phyloP scores from a whole-genome alignment of 2,797 vertebrate species.

The Periparus ater region DNA sequence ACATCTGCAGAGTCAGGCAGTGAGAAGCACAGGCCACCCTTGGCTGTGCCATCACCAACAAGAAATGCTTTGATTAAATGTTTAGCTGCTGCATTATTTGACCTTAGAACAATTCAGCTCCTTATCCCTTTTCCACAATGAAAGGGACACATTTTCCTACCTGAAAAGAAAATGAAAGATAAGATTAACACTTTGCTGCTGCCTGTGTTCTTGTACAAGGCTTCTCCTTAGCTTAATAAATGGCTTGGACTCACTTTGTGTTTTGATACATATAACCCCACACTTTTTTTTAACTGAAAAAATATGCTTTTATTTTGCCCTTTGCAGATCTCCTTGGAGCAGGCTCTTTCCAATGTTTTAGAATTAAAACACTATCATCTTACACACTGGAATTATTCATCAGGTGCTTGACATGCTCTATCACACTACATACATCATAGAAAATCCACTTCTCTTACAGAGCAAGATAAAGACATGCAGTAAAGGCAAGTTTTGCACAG shows the following conservation, averaged over 20 bases:
- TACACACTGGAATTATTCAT: not conserved
- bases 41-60: not conserved
- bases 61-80: not conserved
- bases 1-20: not conserved
- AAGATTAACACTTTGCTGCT: not conserved
- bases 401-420: not conserved
- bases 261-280: not conserved
- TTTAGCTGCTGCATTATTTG: not conserved
- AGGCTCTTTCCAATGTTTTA: not conserved
- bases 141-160: not conserved
- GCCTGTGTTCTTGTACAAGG: not conserved
- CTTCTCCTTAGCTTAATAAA: not conserved
- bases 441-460: not conserved
- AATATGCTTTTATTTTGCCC: not conserved
- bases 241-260: not conserved
- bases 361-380: not conserved
- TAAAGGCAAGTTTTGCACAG: not conserved
- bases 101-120: not conserved
- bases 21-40: not conserved
- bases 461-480: not conserved
- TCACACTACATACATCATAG: fast-evolving
- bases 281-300: not conserved
- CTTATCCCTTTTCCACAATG: not conserved
- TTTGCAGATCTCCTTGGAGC: not conserved
- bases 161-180: not conserved